These are phyloP conservation scores for Oceanodroma leucorhoa DNA, from an alignment of 2,797 vertebrate genomes.

Conservation along the genomic window DNA sequence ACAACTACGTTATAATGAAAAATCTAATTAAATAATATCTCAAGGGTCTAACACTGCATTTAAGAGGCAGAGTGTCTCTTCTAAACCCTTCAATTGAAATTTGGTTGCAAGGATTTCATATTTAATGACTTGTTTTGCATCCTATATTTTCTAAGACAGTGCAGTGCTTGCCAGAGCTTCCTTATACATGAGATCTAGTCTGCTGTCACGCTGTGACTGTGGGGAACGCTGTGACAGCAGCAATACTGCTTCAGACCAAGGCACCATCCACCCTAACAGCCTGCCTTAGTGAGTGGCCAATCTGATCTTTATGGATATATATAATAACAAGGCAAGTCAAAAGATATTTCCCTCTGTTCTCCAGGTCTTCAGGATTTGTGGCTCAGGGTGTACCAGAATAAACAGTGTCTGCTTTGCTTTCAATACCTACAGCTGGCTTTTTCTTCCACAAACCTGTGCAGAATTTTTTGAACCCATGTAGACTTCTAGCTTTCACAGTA, in stretches of 20 bases:
- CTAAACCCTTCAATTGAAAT: background rate
- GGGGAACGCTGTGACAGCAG: background rate
- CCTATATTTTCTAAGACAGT: background rate
- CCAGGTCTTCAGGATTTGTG: background rate
- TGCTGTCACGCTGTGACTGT: background rate
- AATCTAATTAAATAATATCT: background rate
- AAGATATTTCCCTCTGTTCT: background rate
- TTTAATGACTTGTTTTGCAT: background rate
- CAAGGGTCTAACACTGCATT: background rate
- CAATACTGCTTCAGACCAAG: background rate
- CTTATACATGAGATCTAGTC: background rate
- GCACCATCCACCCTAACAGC: background rate
- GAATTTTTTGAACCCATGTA: background rate
- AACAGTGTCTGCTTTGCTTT: background rate
- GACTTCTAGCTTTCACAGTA: background rate
- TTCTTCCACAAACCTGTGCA: background rate
- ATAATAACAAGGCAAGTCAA: background rate
- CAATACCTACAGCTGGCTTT: background rate
- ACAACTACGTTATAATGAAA: background rate
- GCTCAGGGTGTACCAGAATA: background rate
- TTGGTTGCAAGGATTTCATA: background rate
- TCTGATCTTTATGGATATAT: background rate
- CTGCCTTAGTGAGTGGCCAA: fast-evolving
- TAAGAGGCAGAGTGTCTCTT: background rate
- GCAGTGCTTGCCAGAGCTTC: background rate